Evolutionary conservation across 1,140 invertebrate genomes (phyloP).

Genomic region (Drosophila neocordata): DNA sequence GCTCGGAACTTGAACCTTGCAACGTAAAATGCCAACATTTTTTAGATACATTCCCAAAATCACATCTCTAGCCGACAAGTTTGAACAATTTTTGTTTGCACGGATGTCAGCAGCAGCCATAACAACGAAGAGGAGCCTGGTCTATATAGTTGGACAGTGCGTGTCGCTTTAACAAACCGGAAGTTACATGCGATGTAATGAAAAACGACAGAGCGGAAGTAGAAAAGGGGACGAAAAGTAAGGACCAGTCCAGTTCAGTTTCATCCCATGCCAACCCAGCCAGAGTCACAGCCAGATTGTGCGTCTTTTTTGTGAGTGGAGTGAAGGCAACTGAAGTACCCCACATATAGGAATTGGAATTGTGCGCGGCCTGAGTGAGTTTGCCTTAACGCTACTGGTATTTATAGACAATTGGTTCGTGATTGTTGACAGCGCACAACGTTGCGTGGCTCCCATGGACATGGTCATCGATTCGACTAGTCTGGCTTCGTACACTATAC

Average conservation of each 20-base stretch:
- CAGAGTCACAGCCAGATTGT: slow-evolving; percentile 27
- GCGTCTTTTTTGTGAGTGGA: neutral
- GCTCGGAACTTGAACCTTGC: too few species aligned
- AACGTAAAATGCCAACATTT: too few species aligned
- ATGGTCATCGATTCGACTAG: slow-evolving; percentile 35
- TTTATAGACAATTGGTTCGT: slow-evolving; percentile 82
- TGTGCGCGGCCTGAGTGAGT: slow-evolving; percentile 54
- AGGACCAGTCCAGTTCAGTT: slow-evolving; percentile 10
- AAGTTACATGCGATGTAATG: slow-evolving; percentile 80
- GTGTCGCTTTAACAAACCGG: slow-evolving; percentile 81
- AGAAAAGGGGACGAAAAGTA: slow-evolving; percentile 42
- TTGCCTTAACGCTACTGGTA: slow-evolving; percentile 74
- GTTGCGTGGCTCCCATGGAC: slow-evolving; percentile 54
- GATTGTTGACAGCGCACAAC: slow-evolving; percentile 75
- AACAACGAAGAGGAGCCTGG: slow-evolving; percentile 43
- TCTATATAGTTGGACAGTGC: slow-evolving; percentile 52
- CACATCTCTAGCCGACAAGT: slow-evolving; percentile 13
- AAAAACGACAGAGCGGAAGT: slow-evolving; percentile 79
- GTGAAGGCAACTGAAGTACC: neutral
- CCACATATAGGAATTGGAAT: neutral
- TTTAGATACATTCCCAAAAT: neutral
- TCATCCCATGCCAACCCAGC: neutral
- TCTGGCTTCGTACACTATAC: slow-evolving; percentile 17
- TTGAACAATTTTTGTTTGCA: slow-evolving; percentile 52
- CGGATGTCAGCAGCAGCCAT: slow-evolving; percentile 75